phyloP scores from a whole-genome alignment of 2,888 invertebrate genomes.

The Galerucella pusilla region DNA sequence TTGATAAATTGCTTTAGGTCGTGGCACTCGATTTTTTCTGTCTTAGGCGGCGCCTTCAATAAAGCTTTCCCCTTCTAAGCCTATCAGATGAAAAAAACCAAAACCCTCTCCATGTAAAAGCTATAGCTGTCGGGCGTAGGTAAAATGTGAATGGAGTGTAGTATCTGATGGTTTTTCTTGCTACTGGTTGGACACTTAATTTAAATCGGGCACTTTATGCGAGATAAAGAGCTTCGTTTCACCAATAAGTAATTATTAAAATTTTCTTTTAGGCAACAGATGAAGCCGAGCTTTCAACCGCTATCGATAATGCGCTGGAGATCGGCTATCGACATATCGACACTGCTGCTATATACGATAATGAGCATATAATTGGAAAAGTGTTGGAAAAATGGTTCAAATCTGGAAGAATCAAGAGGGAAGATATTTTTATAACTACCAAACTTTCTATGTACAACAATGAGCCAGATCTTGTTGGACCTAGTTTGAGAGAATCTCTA shows the following conservation, averaged over 20 bases:
- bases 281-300: slow-evolving; percentile 70
- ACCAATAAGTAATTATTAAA: not conserved
- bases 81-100: no score
- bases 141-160: no score
- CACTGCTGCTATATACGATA: slow-evolving; percentile 79
- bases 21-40: no score
- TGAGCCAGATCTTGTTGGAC: slow-evolving; percentile 67
- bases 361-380: slow-evolving; percentile 78
- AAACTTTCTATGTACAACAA: slow-evolving; percentile 71
- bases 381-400: slow-evolving; percentile 77
- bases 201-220: no score
- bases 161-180: no score
- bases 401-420: slow-evolving; percentile 72
- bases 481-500: slow-evolving; percentile 73
- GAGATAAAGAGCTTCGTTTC: no score
- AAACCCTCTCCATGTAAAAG: no score
- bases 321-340: slow-evolving; percentile 85
- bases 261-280: slow-evolving; percentile 69
- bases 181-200: no score
- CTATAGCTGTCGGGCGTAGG: no score
- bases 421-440: slow-evolving; percentile 85
- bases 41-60: no score
- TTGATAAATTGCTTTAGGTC: no score
- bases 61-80: no score
- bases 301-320: slow-evolving; percentile 75